Conservation (phyloP, 1,140 invertebrate genomes). For the Apis laboriosa region DNA sequence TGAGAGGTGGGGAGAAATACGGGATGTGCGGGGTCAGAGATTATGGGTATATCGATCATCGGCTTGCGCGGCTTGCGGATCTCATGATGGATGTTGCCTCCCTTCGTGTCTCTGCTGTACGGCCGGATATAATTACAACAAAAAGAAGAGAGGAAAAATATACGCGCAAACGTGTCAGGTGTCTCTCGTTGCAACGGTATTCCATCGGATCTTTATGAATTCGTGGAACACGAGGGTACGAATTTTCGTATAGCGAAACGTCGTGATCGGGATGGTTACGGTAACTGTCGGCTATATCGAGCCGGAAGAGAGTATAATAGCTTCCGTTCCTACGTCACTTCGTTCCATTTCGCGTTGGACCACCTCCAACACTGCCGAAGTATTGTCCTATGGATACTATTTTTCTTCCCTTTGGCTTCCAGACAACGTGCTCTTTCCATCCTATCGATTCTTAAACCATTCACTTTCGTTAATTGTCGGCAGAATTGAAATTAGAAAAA, state of each 20-base stretch:
- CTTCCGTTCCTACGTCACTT: background rate
- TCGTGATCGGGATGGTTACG: background rate
- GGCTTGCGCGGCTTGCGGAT: conserved; percentile 18
- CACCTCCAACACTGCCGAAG: background rate
- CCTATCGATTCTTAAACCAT: too few relatives aligned
- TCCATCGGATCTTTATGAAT: conserved; percentile 9
- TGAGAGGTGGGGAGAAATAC: background rate
- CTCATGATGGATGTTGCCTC: conserved; percentile 22
- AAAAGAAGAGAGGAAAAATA: background rate
- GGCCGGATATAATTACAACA: background rate
- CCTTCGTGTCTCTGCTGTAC: background rate
- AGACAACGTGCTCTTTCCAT: background rate
- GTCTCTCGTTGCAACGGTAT: background rate
- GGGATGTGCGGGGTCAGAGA: conserved; percentile 24
- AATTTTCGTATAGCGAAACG: background rate
- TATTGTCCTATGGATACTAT: background rate
- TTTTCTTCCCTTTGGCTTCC: background rate
- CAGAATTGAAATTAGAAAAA: too few relatives aligned
- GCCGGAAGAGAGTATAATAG: background rate
- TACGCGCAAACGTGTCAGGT: background rate
- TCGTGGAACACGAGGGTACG: conserved; percentile 23
- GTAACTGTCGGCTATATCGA: conserved; percentile 3
- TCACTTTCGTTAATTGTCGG: too few relatives aligned
- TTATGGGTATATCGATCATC: conserved; percentile 43
- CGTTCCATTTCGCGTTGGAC: background rate